Conservation (phyloP, 1,140 invertebrate species). For the Bombus vancouverensis region DNA sequence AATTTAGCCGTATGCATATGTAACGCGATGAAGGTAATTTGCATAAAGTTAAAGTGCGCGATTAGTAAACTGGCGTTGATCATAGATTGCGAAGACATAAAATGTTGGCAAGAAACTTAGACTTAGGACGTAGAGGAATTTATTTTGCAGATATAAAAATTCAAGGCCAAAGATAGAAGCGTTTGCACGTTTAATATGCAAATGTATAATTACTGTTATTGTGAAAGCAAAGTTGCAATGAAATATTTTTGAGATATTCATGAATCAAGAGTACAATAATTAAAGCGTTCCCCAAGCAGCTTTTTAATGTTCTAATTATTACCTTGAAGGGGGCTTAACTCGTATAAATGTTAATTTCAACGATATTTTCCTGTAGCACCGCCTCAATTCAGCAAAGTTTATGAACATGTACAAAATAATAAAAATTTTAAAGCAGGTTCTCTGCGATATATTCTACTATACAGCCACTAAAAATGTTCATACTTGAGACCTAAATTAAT, state of each 20-base stretch:
- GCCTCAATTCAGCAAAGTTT: too few species aligned
- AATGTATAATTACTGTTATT: background rate
- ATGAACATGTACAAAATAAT: too few species aligned
- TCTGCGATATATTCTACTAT: too few species aligned
- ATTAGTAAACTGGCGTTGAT: background rate
- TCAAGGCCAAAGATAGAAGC: too few species aligned
- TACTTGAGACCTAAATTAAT: too few species aligned
- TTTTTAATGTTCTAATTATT: background rate
- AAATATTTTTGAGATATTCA: background rate
- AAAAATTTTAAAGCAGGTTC: too few species aligned
- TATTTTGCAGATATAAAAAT: background rate
- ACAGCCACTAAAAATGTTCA: too few species aligned
- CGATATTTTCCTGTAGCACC: too few species aligned
- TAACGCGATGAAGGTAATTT: background rate
- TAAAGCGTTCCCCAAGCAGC: background rate
- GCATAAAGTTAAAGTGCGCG: background rate
- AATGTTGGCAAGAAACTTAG: background rate
- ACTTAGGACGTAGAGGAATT: background rate
- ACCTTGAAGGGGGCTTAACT: background rate
- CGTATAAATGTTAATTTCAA: background rate
- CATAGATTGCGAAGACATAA: too few species aligned
- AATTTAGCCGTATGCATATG: background rate
- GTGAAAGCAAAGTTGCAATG: background rate
- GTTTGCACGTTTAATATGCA: background rate
- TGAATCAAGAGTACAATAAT: background rate